These are phyloP conservation scores for Polylopha cassiicola DNA, from an alignment of 2,888 invertebrate genomes.

Conservation along the genomic window DNA sequence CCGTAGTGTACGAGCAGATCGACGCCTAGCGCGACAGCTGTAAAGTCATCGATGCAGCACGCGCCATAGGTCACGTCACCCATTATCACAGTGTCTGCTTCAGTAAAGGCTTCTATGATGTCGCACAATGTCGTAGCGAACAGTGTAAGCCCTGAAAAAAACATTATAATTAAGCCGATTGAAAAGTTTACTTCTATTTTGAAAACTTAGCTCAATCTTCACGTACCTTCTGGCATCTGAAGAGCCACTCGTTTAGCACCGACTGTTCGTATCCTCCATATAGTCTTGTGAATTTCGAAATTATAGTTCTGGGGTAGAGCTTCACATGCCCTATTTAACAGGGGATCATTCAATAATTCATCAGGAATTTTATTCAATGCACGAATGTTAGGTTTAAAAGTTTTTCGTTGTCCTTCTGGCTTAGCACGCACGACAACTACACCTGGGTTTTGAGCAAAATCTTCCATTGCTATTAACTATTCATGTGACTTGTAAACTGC, in stretches of 20 bases:
- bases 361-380: slow-evolving; percentile 88
- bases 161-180: slow-evolving; percentile 5
- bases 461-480: slow-evolving; percentile 46
- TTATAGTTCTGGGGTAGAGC: slow-evolving; percentile 95
- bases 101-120: slow-evolving; percentile 92
- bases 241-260: slow-evolving; percentile 92
- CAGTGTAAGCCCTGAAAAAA: slow-evolving; percentile 82
- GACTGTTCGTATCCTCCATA: slow-evolving; percentile 95
- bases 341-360: slow-evolving; percentile 84
- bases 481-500: slow-evolving; percentile 10
- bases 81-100: slow-evolving; percentile 96
- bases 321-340: slow-evolving; percentile 83
- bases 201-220: slow-evolving; percentile 5
- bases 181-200: slow-evolving; percentile 5
- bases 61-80: slow-evolving; percentile 99
- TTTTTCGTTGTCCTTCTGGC: slow-evolving; percentile 82
- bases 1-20: slow-evolving; percentile 97
- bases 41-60: slow-evolving; percentile 98
- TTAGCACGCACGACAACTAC: slow-evolving; percentile 86
- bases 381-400: slow-evolving; percentile 85
- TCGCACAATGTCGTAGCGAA: slow-evolving; percentile 96
- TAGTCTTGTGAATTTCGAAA: slow-evolving; percentile 98
- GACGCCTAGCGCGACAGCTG: slow-evolving; percentile 92
- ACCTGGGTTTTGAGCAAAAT: slow-evolving; percentile 49
- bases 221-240: slow-evolving; percentile 94